These are phyloP conservation scores for Drosophila miranda DNA, from an alignment of 1,140 invertebrate genomes.

Conservation along the genomic window DNA sequence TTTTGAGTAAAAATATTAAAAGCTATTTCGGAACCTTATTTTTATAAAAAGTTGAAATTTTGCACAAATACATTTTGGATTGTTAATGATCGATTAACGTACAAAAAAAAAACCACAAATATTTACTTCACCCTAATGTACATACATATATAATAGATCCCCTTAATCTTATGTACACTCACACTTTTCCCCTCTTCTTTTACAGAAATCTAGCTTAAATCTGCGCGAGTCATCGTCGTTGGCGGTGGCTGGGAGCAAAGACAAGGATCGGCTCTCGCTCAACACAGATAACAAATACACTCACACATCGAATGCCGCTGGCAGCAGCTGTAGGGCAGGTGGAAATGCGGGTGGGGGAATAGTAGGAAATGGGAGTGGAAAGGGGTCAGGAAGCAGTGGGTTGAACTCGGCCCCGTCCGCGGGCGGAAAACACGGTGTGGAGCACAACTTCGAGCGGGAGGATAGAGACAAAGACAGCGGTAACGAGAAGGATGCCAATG, in stretches of 20 bases:
- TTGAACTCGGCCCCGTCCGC: conserved; percentile 54
- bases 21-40: no score
- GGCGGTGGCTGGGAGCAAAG: conserved; percentile 46
- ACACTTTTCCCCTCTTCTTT: not conserved
- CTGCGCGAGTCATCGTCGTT: conserved; percentile 66
- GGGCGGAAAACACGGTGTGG: conserved; percentile 46
- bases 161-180: not conserved
- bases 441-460: conserved; percentile 72
- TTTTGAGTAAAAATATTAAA: no score
- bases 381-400: conserved; percentile 20
- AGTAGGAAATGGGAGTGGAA: conserved; percentile 1
- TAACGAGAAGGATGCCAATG: conserved; percentile 78
- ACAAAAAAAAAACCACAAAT: no score
- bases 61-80: no score
- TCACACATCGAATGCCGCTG: conserved; percentile 48
- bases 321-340: conserved; percentile 16
- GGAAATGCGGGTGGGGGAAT: not conserved
- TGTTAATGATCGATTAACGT: no score
- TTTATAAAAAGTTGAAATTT: no score
- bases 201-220: conserved; percentile 80
- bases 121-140: no score
- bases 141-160: not conserved
- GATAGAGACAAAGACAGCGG: conserved; percentile 71
- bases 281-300: conserved; percentile 80
- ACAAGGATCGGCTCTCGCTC: conserved; percentile 75